A percentile compares a stretch with the other conserved stretches of the same genome.
Evolutionary conservation across 1,140 invertebrate species (phyloP).

Genomic region (Diorhabda carinulata): DNA sequence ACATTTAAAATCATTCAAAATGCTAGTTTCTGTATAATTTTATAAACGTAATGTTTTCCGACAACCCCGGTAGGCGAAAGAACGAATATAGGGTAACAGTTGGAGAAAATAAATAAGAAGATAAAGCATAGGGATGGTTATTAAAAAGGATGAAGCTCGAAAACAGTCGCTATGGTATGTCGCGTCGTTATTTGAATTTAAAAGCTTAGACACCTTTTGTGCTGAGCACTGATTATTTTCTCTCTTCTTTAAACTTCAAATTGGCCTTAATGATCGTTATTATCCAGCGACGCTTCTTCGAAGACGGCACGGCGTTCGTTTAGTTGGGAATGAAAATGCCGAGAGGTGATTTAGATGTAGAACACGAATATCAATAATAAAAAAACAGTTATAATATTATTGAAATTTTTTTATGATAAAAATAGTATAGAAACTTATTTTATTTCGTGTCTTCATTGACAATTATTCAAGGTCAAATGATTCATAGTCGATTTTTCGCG

Average conservation of each 20-base stretch:
- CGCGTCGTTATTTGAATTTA: constrained; percentile 19
- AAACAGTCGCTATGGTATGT: not conserved
- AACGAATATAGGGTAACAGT: not conserved
- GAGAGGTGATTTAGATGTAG: no score
- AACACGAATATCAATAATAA: no score
- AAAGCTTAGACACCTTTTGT: constrained; percentile 23
- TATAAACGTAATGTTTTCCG: no score
- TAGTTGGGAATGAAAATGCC: no score
- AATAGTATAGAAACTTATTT: no score
- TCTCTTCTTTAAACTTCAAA: constrained; percentile 22
- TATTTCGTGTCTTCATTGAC: no score
- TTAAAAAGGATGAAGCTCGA: constrained; percentile 14
- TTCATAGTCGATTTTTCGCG: no score
- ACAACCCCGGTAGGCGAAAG: not conserved
- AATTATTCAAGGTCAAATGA: no score
- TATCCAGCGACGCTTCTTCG: constrained; percentile 14
- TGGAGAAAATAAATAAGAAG: not conserved
- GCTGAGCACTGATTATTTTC: constrained; percentile 19
- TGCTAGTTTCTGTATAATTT: no score
- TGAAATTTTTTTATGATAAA: no score
- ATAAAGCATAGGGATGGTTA: constrained; percentile 5
- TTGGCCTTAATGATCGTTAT: constrained; percentile 27
- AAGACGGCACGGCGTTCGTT: not conserved
- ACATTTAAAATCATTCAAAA: no score
- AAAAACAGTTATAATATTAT: no score